Conservation (phyloP, 2,113 vertebrate genomes). For the Cromileptes altivelis region DNA sequence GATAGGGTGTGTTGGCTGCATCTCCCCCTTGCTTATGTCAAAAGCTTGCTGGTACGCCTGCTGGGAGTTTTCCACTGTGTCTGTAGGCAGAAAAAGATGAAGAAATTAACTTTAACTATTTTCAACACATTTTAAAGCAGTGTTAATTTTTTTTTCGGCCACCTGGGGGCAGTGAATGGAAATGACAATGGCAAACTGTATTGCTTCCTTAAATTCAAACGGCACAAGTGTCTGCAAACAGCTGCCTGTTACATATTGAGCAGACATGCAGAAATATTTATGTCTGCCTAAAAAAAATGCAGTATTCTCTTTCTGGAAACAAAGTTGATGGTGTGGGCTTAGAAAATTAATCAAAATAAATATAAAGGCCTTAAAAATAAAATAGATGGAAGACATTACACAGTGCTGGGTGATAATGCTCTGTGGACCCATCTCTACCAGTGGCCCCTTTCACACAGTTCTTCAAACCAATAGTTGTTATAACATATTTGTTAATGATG, state of each 20-base stretch:
- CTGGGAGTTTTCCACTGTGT: slow-evolving; percentile 95
- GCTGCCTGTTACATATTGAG: background rate
- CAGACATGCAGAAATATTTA: too few species aligned
- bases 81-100: slow-evolving; percentile 74
- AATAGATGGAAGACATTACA: background rate
- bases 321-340: background rate
- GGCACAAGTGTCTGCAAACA: background rate
- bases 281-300: too few species aligned
- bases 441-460: background rate
- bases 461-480: background rate
- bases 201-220: background rate
- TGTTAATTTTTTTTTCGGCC: background rate
- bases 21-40: slow-evolving; percentile 99
- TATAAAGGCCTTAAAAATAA: background rate
- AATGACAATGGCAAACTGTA: background rate
- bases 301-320: background rate
- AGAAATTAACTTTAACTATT: background rate
- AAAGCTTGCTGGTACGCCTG: slow-evolving; percentile 97
- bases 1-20: slow-evolving; percentile 99
- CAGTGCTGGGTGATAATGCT: background rate
- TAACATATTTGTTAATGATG: background rate
- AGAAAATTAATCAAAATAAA: background rate
- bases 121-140: background rate
- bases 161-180: background rate
- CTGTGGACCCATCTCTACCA: background rate